Base-by-base conservation (phyloP, 2,113 vertebrate species). In the Seriola aureovittata region DNA sequence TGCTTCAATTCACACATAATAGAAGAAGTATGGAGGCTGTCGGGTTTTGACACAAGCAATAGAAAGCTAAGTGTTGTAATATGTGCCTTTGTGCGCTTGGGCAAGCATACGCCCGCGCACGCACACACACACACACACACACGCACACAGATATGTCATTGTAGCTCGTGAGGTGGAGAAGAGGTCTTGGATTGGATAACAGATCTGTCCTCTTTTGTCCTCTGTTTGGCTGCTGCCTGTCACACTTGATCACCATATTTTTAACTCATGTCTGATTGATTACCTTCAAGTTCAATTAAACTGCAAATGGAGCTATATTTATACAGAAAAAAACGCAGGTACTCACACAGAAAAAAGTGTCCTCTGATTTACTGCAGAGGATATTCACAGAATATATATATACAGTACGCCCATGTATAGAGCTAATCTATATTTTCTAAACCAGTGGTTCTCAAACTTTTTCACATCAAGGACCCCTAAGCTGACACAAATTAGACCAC, bases 201-300 rank as follows among this genome's bases (percentile, higher is more conserved):
- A 85, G 76, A 77, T 85, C 81, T 82, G 93, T 70, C 88, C 91
- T 86, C 86, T 69, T 72, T 38, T 80, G 90, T 81, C 92, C 90
- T 93, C 85, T 93, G 87, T 89, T 87, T 71, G 85, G 64, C 81
- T 83, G 78, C 86, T 64, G 75, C 86, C 88, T 88, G 88, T 88
- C 90, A 88, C 83, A 87, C 75, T 88, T 58, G 70, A 89, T 92
- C 80, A 84, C 78, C 74, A 84, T 79, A 83, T 82, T 90, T 88
- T 80, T 79, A 80, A 80, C 82, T 88, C 87, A 88, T 75, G 84
- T 89, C 90, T 81, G 88, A 95, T 89, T 92, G 93, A 94, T 93
- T 91, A 78, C 74, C 67, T 88, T 87, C 89, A 84, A 83, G 88
- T 90, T 91, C 85, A 91, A 74, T 85, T 91, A 82, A 90, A 88